These are phyloP conservation scores for Vollenhovia emeryi DNA, from an alignment of 1,140 invertebrate genomes.

Conservation along the genomic window DNA sequence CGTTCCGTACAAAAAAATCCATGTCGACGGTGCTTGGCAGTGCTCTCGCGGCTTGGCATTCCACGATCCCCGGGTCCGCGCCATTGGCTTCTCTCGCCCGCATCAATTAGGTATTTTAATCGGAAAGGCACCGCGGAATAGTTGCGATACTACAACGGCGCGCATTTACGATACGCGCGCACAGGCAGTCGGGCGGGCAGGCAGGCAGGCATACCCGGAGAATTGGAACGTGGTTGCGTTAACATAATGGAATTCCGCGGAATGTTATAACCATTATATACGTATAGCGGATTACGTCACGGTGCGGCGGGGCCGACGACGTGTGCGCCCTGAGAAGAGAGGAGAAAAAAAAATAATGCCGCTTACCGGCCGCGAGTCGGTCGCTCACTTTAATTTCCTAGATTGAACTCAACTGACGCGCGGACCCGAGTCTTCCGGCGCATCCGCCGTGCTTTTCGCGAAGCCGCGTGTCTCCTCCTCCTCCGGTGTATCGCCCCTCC, in stretches of 20 bases:
- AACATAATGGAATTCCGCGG: slow-evolving; percentile 78
- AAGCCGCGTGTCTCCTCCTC: background rate
- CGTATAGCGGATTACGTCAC: slow-evolving; percentile 73
- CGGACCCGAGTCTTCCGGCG: background rate
- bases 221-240: slow-evolving; percentile 77
- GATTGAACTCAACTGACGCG: slow-evolving; percentile 38
- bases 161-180: slow-evolving; percentile 69
- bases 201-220: slow-evolving; percentile 67
- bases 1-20: slow-evolving; percentile 31
- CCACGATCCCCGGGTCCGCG: slow-evolving; percentile 13
- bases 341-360: slow-evolving; percentile 56
- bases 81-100: slow-evolving; percentile 64
- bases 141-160: slow-evolving; percentile 71
- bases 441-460: slow-evolving; percentile 12
- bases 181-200: slow-evolving; percentile 17
- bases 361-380: slow-evolving; percentile 36
- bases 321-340: slow-evolving; percentile 32
- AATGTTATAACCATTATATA: slow-evolving; percentile 79
- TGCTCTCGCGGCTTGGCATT: slow-evolving; percentile 60
- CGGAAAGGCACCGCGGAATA: slow-evolving; percentile 72
- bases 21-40: slow-evolving; percentile 3
- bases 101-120: slow-evolving; percentile 76
- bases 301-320: slow-evolving; percentile 34
- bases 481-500: too few species aligned
- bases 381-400: slow-evolving; percentile 65